Base-by-base conservation (phyloP, 2,113 vertebrate species). In the Mustela nigripes region DNA sequence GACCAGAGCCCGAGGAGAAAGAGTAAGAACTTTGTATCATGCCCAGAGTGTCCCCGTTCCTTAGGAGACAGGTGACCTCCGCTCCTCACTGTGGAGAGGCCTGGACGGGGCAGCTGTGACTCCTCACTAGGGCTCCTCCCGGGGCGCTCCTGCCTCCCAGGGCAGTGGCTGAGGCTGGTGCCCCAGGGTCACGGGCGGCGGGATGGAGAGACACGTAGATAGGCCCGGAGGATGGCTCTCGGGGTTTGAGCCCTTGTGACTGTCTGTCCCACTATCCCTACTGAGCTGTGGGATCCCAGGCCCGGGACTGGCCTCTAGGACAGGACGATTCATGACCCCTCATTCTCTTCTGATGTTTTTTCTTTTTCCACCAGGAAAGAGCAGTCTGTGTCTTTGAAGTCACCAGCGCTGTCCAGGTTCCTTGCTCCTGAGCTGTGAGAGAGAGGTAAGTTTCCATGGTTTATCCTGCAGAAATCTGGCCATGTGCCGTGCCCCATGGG, bases 1-100 rank as follows among this genome's bases (percentile, higher is more conserved):
- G 18, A 15, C 11, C 2, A 14, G 10, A 36, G 22, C 80, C 39
- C 1, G 33, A 31, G 39, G 28, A 39, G 22, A 12, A 45, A 53
- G 56, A 45, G 45, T 26, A 21, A 33, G 26, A 19, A 31, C 67
- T 4, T n/a, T 18, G 8, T n/a, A 36, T 19, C 5, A 21, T 21
- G 69, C n/a, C 33, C 5, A 0, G 4, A 3, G 8, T 9, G 9
- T 36, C 16, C 42, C 19, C 2, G 0, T 50, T 60, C 7, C 16
- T 45, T n/a, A 28, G 11, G 50, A 8, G 50, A 7, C 2, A 9
- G n/a, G 26, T 14, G 81, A 28, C 18, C 7, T 11, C 5, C 19
- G 0, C 21, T 15, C 62, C 11, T 62, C n/a, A 6, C 1, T 1
- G 16, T 21, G 42, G 42, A 63, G 28, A 62, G 60, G 42, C 74